Percentiles rank a stretch among this genome's conserved stretches.
phyloP scores from a whole-genome alignment of 2,113 vertebrate species.

The Dolichallabes microphthalmus region DNA sequence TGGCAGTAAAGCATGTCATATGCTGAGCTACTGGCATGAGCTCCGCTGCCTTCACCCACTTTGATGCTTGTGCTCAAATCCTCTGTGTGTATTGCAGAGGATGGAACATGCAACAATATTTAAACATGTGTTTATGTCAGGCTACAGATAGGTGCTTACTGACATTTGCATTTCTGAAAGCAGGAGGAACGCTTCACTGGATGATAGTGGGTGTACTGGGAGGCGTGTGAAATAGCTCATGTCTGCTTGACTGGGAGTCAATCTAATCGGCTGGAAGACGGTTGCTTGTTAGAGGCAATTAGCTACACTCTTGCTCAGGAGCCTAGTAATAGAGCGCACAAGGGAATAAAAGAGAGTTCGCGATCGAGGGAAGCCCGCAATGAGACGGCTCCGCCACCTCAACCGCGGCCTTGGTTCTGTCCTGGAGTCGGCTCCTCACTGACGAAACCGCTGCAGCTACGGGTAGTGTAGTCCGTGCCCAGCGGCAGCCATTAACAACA shows the following conservation, averaged over 20 bases:
- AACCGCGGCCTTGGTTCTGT: constrained; percentile 67
- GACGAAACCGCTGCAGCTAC: constrained; percentile 67
- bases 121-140: not conserved
- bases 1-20: constrained; percentile 38
- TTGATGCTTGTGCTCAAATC: constrained; percentile 28
- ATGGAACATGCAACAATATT: not conserved
- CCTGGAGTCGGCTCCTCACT: constrained; percentile 72
- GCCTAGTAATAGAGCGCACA: constrained; percentile 17
- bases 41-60: constrained; percentile 16
- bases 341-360: constrained; percentile 19
- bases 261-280: constrained; percentile 19
- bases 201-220: not conserved
- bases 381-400: constrained; percentile 54
- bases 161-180: constrained; percentile 22
- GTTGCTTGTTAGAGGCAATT: constrained; percentile 28
- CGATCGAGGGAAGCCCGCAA: constrained; percentile 28
- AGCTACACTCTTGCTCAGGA: constrained; percentile 4
- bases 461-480: constrained; percentile 63
- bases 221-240: constrained; percentile 14
- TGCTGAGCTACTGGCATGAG: constrained; percentile 23
- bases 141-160: constrained; percentile 4
- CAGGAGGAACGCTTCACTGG: not conserved
- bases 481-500: constrained; percentile 70
- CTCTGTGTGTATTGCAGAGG: not conserved
- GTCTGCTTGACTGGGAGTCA: not conserved